Percentiles rank a stretch among this genome's conserved stretches.
These are phyloP conservation scores for Palythoa grandiflora DNA, from an alignment of 92 coral and sea anemone genomes.

Conservation along the genomic window DNA sequence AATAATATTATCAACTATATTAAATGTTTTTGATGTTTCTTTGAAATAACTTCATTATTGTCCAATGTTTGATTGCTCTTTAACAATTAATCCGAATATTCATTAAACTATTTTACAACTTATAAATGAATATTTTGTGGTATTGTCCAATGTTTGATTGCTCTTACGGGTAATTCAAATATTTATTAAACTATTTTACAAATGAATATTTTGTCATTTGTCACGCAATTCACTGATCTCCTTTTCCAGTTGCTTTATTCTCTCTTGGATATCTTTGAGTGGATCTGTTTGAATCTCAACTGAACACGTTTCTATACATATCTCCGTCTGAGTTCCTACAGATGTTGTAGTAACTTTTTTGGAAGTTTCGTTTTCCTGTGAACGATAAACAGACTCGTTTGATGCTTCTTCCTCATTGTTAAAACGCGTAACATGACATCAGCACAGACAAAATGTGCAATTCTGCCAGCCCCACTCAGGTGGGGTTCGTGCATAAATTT, in stretches of 20 bases:
- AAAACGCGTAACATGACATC: neutral
- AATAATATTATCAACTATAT: neutral
- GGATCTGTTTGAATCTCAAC: neutral
- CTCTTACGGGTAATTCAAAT: neutral
- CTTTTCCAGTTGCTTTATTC: conserved; percentile 21
- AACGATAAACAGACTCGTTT: neutral
- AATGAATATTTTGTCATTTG: neutral
- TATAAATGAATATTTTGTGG: neutral
- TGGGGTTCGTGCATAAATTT: neutral
- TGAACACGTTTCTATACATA: neutral
- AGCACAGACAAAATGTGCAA: too few relatives aligned
- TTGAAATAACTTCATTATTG: neutral
- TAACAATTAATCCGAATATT: neutral
- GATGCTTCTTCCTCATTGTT: neutral
- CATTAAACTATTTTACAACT: conserved; percentile 4
- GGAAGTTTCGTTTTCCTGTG: neutral
- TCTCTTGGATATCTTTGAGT: neutral
- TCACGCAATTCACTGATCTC: neutral
- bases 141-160: conserved; percentile 2
- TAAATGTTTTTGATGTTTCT: neutral
- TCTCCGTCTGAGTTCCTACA: neutral
- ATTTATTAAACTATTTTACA: neutral
- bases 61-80: neutral
- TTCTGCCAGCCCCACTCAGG: too few relatives aligned
- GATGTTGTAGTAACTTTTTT: neutral